These are phyloP conservation scores for Drosophila ezoana DNA, from an alignment of 2,888 invertebrate genomes.

Conservation along the genomic window DNA sequence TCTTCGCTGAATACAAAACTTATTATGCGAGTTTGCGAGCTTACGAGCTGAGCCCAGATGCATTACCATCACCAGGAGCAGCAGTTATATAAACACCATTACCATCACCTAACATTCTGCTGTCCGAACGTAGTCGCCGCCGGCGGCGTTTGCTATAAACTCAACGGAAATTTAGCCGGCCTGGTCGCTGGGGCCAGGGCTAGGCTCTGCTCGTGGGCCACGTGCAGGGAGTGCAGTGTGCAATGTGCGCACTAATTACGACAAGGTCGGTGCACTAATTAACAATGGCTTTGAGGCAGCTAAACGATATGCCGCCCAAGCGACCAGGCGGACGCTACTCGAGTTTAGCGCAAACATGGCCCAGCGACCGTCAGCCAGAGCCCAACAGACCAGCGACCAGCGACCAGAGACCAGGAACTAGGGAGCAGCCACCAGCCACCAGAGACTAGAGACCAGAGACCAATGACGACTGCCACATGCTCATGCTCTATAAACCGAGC, in stretches of 20 bases:
- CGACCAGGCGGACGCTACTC: constrained; percentile 10
- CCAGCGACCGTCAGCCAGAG: constrained; percentile 6
- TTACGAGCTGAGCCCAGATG: constrained; percentile 41
- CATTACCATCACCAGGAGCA: constrained; percentile 19
- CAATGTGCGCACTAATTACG: constrained; percentile 73
- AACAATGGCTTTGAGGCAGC: constrained; percentile 77
- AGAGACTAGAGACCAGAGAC: constrained; percentile 15
- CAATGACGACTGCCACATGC: constrained; percentile 10
- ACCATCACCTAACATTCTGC: constrained; percentile 11
- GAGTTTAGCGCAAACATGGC: constrained; percentile 28
- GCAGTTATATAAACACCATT: constrained; percentile 3
- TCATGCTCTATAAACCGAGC: constrained; percentile 10
- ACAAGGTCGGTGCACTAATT: constrained; percentile 78
- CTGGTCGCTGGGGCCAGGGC: constrained; percentile 3
- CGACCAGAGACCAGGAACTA: constrained; percentile 12
- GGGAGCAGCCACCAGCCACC: constrained; percentile 13
- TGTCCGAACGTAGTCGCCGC: constrained; percentile 30
- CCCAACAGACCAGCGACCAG: constrained; percentile 1
- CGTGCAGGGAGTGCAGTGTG: constrained; percentile 40
- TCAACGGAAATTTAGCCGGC: constrained; percentile 56
- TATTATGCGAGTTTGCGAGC: constrained; percentile 64
- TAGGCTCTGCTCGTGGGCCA: constrained; percentile 3
- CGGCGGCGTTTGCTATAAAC: constrained; percentile 56
- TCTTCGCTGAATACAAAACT: constrained; percentile 58
- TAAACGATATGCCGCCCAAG: constrained; percentile 61